Evolutionary conservation across 2,888 invertebrate genomes (phyloP).

Genomic region (Eupithecia subumbrata): DNA sequence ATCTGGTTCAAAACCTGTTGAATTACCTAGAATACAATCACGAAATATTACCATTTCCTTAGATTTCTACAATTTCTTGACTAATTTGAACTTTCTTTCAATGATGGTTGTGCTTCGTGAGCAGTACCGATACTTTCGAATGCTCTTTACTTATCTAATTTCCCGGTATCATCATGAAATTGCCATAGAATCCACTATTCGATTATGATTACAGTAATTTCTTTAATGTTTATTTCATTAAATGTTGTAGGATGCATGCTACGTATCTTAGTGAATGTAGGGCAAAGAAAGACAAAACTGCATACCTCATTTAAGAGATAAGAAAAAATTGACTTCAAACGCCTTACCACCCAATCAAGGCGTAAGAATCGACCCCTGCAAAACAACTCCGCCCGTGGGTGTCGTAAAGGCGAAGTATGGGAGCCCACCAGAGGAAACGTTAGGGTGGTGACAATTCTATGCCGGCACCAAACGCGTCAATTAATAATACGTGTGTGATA

Average conservation of each 20-base stretch:
- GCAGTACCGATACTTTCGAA: conserved; percentile 29
- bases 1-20: neutral
- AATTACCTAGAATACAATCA: neutral
- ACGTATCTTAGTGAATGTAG: too few species aligned
- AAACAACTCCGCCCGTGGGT: too few species aligned
- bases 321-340: too few species aligned
- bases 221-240: neutral
- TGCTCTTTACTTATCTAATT: conserved; percentile 25
- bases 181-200: neutral
- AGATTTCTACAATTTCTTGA: conserved; percentile 16
- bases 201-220: neutral
- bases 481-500: neutral
- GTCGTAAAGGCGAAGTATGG: too few species aligned
- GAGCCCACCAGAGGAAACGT: too few species aligned
- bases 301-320: too few species aligned
- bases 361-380: too few species aligned
- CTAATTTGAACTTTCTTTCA: conserved; percentile 33
- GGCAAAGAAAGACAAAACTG: too few species aligned
- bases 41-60: neutral
- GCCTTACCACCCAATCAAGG: too few species aligned
- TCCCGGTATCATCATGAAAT: conserved; percentile 27
- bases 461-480: neutral
- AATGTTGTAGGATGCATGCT: neutral
- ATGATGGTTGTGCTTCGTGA: conserved; percentile 36
- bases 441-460: too few species aligned